A percentile compares a stretch with the other conserved stretches of the same genome.
Evolutionary conservation across 1,140 invertebrate species (phyloP).

Genomic region (Drosophila orosa): DNA sequence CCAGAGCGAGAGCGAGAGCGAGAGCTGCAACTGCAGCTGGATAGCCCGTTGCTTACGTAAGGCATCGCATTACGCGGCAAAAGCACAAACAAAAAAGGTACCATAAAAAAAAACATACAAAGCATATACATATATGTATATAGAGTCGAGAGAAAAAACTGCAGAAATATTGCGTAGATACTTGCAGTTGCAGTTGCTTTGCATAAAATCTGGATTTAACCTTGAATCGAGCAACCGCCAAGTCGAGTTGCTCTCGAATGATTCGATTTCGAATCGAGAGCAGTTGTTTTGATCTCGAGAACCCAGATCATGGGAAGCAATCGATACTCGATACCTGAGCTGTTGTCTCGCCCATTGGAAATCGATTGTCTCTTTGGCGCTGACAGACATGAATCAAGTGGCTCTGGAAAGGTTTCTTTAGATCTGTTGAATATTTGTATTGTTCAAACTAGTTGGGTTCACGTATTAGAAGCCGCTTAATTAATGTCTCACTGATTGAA

Average conservation of each 20-base stretch:
- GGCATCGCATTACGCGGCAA: constrained; percentile 60
- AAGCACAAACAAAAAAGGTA: constrained; percentile 17
- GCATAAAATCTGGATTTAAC: constrained; percentile 52
- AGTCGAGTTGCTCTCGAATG: constrained; percentile 13
- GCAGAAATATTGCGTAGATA: constrained; percentile 51
- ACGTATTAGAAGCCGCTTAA: neutral
- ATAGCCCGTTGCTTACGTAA: constrained; percentile 66
- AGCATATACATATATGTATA: neutral
- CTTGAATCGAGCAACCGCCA: constrained; percentile 30
- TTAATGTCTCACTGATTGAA: neutral
- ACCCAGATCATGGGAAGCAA: constrained; percentile 22
- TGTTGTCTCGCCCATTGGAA: constrained; percentile 23
- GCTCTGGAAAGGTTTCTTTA: constrained; percentile 11
- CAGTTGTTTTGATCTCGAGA: constrained; percentile 25
- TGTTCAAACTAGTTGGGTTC: neutral
- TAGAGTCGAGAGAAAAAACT: constrained; percentile 21
- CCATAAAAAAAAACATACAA: constrained; percentile 1
- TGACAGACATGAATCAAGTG: constrained; percentile 31
- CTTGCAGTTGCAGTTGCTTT: constrained; percentile 43
- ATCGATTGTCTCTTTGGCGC: constrained; percentile 11
- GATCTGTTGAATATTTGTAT: neutral
- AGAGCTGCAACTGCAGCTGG: constrained; percentile 59
- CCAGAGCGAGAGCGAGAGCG: constrained; percentile 31
- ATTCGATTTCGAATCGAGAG: constrained; percentile 12
- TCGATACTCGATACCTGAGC: constrained; percentile 21